Evolutionary conservation across 1,140 invertebrate species (phyloP).

Genomic region (Neodiprion lecontei): DNA sequence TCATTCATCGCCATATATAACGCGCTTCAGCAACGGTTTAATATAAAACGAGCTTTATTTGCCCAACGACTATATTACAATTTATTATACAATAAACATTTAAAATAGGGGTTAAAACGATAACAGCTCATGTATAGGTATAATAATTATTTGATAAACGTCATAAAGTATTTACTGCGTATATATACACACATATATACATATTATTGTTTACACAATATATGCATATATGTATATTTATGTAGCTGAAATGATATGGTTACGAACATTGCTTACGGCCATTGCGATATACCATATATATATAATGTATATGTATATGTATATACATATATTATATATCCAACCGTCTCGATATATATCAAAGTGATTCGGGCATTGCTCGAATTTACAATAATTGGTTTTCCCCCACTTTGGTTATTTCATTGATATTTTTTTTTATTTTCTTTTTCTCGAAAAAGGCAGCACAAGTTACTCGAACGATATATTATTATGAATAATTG

Average conservation of each 20-base stretch:
- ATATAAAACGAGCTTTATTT: conserved; percentile 57
- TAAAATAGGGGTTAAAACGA: conserved; percentile 54
- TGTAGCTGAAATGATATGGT: background rate
- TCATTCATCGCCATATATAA: too few relatives aligned
- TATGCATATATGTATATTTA: too few relatives aligned
- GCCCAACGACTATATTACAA: conserved; percentile 59
- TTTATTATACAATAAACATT: conserved; percentile 59
- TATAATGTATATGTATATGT: background rate
- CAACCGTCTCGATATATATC: too few relatives aligned
- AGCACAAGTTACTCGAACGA: conserved; percentile 46
- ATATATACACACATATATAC: conserved; percentile 21
- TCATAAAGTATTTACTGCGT: conserved; percentile 23
- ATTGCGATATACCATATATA: background rate
- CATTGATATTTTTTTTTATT: conserved; percentile 13
- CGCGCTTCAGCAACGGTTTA: background rate
- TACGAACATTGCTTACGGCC: background rate
- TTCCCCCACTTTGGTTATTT: background rate
- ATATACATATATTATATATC: too few relatives aligned
- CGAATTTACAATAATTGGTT: too few relatives aligned
- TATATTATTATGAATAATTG: conserved; percentile 29
- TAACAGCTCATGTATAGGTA: conserved; percentile 43
- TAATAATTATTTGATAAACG: conserved; percentile 23
- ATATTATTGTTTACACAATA: conserved; percentile 18
- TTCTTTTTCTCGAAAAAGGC: conserved; percentile 42
- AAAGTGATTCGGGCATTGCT: too few relatives aligned